Evolutionary conservation across 2,888 invertebrate genomes (phyloP).

Genomic region (Anaspis maculata): DNA sequence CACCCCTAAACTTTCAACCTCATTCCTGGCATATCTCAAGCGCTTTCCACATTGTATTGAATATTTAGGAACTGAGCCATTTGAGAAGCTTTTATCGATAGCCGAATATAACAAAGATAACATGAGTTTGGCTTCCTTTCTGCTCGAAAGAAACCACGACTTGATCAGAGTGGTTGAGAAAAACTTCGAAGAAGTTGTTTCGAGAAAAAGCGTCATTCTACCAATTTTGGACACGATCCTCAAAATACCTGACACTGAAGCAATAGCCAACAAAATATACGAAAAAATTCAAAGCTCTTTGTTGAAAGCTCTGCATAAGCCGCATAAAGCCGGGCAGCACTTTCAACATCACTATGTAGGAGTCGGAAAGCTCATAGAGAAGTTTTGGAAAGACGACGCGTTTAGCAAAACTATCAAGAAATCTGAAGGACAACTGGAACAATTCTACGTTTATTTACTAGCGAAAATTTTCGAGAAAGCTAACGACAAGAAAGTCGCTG

Average conservation of each 20-base stretch:
- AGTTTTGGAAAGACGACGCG: slow-evolving; percentile 52
- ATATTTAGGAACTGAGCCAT: slow-evolving; percentile 46
- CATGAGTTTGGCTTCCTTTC: slow-evolving; percentile 48
- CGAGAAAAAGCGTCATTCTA: slow-evolving; percentile 56
- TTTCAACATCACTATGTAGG: slow-evolving; percentile 52
- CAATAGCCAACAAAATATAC: slow-evolving; percentile 48
- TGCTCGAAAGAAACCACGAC: slow-evolving; percentile 47
- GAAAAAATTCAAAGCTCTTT: slow-evolving; percentile 55
- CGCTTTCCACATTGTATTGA: slow-evolving; percentile 53
- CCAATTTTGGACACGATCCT: slow-evolving; percentile 50
- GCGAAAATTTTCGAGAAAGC: slow-evolving; percentile 50
- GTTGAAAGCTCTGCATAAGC: slow-evolving; percentile 56
- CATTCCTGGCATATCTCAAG: slow-evolving; percentile 50
- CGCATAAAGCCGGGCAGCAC: slow-evolving; percentile 59
- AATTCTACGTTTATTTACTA: slow-evolving; percentile 50
- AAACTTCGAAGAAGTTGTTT: slow-evolving; percentile 45
- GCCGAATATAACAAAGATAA: slow-evolving; percentile 50
- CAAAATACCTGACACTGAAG: too few relatives aligned
- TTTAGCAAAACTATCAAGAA: slow-evolving; percentile 54
- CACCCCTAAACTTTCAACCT: too few relatives aligned
- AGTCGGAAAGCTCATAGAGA: slow-evolving; percentile 51
- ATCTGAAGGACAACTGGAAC: slow-evolving; percentile 52
- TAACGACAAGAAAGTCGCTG: slow-evolving; percentile 35
- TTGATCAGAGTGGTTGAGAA: slow-evolving; percentile 44
- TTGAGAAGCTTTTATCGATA: slow-evolving; percentile 46